phyloP scores from a whole-genome alignment of 2,113 vertebrate species.

The Erpornis zantholeuca region DNA sequence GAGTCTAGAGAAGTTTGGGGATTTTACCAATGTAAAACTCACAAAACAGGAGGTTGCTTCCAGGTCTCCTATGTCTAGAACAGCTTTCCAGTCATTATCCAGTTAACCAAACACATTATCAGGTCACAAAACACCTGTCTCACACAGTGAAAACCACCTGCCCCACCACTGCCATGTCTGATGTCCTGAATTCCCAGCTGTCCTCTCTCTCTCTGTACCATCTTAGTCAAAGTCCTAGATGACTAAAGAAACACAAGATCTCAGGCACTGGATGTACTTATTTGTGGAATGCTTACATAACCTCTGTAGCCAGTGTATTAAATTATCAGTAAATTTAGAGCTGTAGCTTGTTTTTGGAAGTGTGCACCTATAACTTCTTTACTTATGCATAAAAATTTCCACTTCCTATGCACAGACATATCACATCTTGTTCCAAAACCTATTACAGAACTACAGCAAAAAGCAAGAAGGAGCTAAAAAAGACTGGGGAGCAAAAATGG shows the following conservation, averaged over 20 bases:
- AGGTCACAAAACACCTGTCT: not conserved
- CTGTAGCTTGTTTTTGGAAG: not conserved
- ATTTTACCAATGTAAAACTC: not conserved
- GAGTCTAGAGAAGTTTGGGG: not conserved
- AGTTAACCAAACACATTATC: not conserved
- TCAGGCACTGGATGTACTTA: not conserved
- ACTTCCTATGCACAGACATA: not conserved
- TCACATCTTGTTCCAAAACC: not conserved
- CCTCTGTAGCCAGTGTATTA: not conserved
- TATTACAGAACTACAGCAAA: not conserved
- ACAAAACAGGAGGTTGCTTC: not conserved
- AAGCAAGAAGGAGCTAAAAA: not conserved
- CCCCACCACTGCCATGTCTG: not conserved
- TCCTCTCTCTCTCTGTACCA: not conserved
- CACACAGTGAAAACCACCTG: not conserved
- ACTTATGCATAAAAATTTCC: not conserved
- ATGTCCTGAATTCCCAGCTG: not conserved
- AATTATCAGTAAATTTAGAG: not conserved
- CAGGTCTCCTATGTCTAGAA: not conserved
- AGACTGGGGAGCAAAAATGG: not conserved
- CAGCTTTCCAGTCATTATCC: not conserved
- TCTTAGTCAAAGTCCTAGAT: not conserved
- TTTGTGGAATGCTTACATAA: not conserved
- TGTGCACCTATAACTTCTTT: not conserved
- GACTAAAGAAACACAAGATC: not conserved